Evolutionary conservation across 2,888 invertebrate genomes (phyloP), one percentile per base, ranked within the genome.

Genomic region (Apamea crenata): DNA sequence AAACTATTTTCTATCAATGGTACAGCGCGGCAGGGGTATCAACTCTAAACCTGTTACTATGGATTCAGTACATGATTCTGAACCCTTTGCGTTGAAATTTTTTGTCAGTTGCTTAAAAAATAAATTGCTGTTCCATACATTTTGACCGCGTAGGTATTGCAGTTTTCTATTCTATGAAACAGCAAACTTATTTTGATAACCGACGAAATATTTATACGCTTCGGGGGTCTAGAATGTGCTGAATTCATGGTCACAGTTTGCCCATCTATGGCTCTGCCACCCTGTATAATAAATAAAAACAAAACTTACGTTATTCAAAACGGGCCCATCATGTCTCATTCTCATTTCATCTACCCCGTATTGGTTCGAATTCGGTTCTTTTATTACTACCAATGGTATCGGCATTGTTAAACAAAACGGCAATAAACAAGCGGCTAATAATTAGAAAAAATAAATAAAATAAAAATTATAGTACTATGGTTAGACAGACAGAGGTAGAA

Each of bases 351-450:
- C 29, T 12, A 18, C 16, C 0, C 29, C 47, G n/a, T 18, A 63
- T 16, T 4, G 21, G 12, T 73, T 29, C 2, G 16, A 5, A 59
- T 66, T 10, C 73, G 83, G 63, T 0, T 83, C 69, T 76, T 87
- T 82, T 5, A 94, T 75, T 0, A 95, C 74, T 1, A 94, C 40
- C 5, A 95, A n/a, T 0, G 95, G 95, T 10, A 91, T 81, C 0
- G 94, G 93, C 1, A 94, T 44, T 4, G 91, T 84, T 2, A 95
- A 72, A 74, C 94, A 94, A 16, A 93, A 93, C 2, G 95, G 94
- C 25, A 95, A 74, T 4, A 94, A 69, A 82, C 95, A 96, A 6
- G 95, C 95, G 95, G 89, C 25, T 80, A 59, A 47, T 78, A 56
- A 69, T 16, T 2, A 32, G 2, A 81, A 69, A 70, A 47, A 77